Evolutionary conservation across 1,140 invertebrate genomes (phyloP), one percentile per base, ranked within the genome.

Genomic region (Harpegnathos saltator): DNA sequence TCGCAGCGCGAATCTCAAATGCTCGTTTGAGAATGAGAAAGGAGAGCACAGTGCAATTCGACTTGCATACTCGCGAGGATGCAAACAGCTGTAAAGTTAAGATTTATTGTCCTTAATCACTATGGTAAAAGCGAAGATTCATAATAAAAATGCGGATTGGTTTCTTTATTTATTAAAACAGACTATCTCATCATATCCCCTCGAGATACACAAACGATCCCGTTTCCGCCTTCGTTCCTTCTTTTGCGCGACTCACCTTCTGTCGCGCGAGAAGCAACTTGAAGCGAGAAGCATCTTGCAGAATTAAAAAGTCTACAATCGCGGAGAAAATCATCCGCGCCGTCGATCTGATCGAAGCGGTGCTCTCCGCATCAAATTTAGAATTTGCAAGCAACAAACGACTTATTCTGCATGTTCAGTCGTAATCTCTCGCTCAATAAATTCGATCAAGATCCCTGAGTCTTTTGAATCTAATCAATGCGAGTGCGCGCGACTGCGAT

Each of bases 81-180:
- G 85, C 82, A 91, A 89, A 86, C 69, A 87, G 89, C 89, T 91
- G 87, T 90, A 90, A 89, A 90, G 90, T 91, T 90, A 89, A 89
- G 89, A 89, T 87, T 83, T 83, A 91, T 90, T 73, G 68, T 89
- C 78, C 84, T 89, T 89, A 82, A 88, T 89, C 82, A 88, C 82
- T 91, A 81, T 89, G 72, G 38, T 44, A 90, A 87, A 65, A 93
- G 88, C 92, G 91, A 90, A 80, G 85, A 83, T 89, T 69, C 86
- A 85, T 89, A 92, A 93, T 92, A 92, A 92, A 91, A 92, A 91
- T 85, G 38, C 38, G 83, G 90, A 83, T 89, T 92, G 89, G 54
- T 91, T 92, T 88, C 87, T 91, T 91, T 92, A 94, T 93, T 93
- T 91, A 93, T 94, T 91, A 80, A 85, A 90, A 84, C 52, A 54